Percentiles rank a stretch among this genome's conserved stretches.
These are phyloP conservation scores for Prunella strophiata DNA, from an alignment of 2,797 vertebrate species.

Conservation along the genomic window DNA sequence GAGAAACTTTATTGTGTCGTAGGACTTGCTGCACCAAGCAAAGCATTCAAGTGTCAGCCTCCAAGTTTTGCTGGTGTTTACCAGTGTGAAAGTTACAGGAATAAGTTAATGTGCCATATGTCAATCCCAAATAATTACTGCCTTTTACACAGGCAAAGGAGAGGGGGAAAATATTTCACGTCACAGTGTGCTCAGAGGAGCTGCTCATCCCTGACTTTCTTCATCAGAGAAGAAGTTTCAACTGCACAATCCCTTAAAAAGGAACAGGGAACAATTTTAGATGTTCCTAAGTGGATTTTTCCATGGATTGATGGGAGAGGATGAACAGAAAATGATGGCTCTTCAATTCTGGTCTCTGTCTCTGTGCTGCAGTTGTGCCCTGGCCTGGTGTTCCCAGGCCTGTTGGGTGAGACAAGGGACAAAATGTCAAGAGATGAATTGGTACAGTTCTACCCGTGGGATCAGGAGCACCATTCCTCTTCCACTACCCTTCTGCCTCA, in stretches of 20 bases:
- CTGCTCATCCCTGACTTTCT: neutral
- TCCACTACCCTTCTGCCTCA: neutral
- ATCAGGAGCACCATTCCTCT: neutral
- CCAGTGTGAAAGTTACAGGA: neutral
- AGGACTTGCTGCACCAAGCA: neutral
- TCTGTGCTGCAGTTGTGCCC: neutral
- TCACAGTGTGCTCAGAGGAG: accelerated
- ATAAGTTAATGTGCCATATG: neutral
- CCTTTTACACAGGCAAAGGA: neutral
- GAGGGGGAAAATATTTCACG: neutral
- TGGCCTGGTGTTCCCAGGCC: neutral
- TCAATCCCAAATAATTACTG: neutral
- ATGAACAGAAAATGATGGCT: neutral
- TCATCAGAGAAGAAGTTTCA: neutral
- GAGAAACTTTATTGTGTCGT: neutral
- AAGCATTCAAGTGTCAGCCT: neutral
- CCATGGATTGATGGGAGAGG: neutral
- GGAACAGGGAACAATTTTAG: neutral
- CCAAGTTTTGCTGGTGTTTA: neutral
- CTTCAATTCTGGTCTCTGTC: accelerated
- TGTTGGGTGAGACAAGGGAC: neutral
- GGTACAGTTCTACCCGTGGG: neutral
- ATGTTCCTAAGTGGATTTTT: neutral
- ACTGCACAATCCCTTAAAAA: neutral
- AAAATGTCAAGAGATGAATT: neutral